These are phyloP conservation scores for Corythucha ciliata DNA, from an alignment of 2,888 invertebrate species.

Conservation along the genomic window DNA sequence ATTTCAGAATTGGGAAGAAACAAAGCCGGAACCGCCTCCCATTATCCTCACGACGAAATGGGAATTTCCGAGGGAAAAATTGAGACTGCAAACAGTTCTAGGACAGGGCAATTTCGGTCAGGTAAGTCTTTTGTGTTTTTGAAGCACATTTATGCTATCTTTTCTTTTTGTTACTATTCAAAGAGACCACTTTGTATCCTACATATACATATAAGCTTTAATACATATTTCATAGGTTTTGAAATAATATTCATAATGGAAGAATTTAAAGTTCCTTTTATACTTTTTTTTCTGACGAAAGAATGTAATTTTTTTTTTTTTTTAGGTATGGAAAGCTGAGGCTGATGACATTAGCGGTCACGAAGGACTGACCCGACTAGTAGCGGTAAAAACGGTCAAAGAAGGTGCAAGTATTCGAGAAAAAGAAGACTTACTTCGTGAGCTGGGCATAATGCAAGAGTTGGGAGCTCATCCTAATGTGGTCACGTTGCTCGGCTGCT, in stretches of 20 bases:
- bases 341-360: conserved; percentile 70
- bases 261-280: no score
- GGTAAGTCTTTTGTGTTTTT: conserved; percentile 41
- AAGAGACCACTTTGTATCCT: background rate
- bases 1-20: conserved; percentile 33
- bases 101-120: conserved; percentile 81
- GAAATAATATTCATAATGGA: no score
- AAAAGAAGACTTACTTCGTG: conserved; percentile 62
- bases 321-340: conserved; percentile 73
- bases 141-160: background rate
- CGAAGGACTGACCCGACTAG: conserved; percentile 64
- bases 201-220: background rate
- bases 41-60: conserved; percentile 44
- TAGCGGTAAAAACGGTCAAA: conserved; percentile 77
- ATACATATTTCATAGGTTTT: conserved; percentile 50
- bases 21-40: conserved; percentile 26
- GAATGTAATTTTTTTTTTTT: conserved; percentile 3
- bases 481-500: conserved; percentile 70
- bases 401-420: conserved; percentile 68
- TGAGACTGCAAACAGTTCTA: conserved; percentile 64
- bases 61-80: conserved; percentile 69
- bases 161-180: background rate
- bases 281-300: no score
- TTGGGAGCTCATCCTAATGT: conserved; percentile 74
- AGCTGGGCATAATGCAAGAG: conserved; percentile 71